Conservation (phyloP, 2,113 vertebrate species). For the Anguilla japonica region DNA sequence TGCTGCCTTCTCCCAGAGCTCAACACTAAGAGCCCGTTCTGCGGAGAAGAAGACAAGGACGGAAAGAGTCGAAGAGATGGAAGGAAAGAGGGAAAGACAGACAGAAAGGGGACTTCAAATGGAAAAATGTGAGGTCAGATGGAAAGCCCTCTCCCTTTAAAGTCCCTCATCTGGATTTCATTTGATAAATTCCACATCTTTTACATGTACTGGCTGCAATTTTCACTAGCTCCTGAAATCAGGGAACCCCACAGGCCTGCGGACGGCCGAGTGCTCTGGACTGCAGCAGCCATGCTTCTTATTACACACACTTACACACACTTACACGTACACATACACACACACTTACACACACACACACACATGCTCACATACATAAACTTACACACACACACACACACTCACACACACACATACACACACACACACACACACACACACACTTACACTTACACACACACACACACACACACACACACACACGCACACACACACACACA, state of each 20-base stretch:
- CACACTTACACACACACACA: conserved; percentile 23
- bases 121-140: conserved; percentile 63
- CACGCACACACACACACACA: too few species aligned
- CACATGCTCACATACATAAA: background rate
- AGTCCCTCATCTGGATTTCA: conserved; percentile 72
- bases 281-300: conserved; percentile 40
- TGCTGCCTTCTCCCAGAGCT: conserved; percentile 1
- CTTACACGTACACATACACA: conserved; percentile 37
- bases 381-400: too few species aligned
- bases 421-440: too few species aligned
- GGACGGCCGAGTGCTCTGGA: conserved; percentile 31
- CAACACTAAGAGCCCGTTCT: background rate
- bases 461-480: too few species aligned
- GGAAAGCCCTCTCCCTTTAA: conserved; percentile 58
- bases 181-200: conserved; percentile 74
- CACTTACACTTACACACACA: too few species aligned
- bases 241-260: conserved; percentile 33
- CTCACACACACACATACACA: too few species aligned
- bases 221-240: conserved; percentile 62
- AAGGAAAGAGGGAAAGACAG: conserved; percentile 37
- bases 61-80: conserved; percentile 37
- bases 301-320: conserved; percentile 34
- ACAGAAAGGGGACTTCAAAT: conserved; percentile 47
- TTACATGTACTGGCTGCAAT: conserved; percentile 64
- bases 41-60: conserved; percentile 37